Percentiles rank a stretch among this genome's conserved stretches.
Conservation (phyloP, 2,797 vertebrate genomes). For the Thalassophryne amazonica region DNA sequence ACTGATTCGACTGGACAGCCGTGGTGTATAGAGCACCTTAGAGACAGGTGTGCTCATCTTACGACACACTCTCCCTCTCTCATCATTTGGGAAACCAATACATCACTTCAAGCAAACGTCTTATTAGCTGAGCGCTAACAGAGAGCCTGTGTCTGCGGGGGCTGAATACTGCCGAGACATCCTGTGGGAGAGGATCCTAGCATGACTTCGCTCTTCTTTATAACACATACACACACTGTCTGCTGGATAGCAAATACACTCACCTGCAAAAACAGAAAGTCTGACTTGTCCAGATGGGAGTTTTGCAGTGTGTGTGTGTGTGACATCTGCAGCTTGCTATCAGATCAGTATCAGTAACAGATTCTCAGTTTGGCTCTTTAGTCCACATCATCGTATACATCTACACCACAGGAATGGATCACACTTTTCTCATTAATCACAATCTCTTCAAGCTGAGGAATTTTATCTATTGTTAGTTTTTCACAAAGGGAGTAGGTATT, state of each 20-base stretch:
- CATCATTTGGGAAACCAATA: constrained; percentile 58
- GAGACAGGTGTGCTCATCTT: constrained; percentile 49
- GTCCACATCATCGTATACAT: constrained; percentile 23
- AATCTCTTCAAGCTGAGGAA: background rate
- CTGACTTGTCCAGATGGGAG: constrained; percentile 23
- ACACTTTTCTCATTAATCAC: constrained; percentile 10
- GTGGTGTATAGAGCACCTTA: constrained; percentile 19
- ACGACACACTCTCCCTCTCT: constrained; percentile 20
- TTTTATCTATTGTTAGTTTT: constrained; percentile 2
- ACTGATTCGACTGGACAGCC: no score
- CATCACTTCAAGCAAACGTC: constrained; percentile 46
- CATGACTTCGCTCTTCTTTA: constrained; percentile 25
- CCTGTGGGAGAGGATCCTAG: constrained; percentile 35
- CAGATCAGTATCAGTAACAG: constrained; percentile 16
- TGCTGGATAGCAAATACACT: constrained; percentile 17
- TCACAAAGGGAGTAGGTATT: background rate
- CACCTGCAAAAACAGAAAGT: constrained; percentile 21
- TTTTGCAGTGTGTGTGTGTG: constrained; percentile 6
- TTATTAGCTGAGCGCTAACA: constrained; percentile 62
- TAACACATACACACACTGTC: background rate
- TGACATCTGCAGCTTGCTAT: constrained; percentile 11
- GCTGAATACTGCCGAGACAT: constrained; percentile 62
- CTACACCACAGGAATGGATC: constrained; percentile 1
- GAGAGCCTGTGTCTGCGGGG: constrained; percentile 48
- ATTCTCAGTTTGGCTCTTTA: constrained; percentile 7